Evolutionary conservation across 2,797 vertebrate species (phyloP), one percentile per base, ranked within the genome.

Genomic region (Zenarchopterus dispar): DNA sequence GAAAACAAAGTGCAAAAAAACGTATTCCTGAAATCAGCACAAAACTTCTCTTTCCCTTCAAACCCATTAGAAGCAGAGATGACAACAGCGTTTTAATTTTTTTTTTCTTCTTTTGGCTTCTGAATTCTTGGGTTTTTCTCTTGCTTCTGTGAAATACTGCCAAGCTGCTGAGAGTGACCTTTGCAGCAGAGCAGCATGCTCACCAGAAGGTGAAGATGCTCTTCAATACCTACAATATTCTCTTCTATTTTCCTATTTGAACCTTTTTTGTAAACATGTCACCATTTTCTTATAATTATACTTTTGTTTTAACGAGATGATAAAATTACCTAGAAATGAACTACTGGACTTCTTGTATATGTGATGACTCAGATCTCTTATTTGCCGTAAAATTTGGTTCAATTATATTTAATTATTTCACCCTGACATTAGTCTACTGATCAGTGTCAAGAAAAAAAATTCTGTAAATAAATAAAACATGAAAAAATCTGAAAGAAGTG

Each of bases 221-320:
- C 64, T 78, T 80, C 79, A 80, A 84, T 85, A 81, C 82, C 85
- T 87, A 83, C 62, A 19, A 65, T 73, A 70, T 50, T 6, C 64
- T 82, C 36, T 57, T 11, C 5, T 44, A 45, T 42, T 56, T 54
- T 28, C 18, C 23, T 5, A 2, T 56, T 62, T 49, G 21, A 16
- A 49, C 6, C 6, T 53, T 57, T 51, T 71, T 17, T 43, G 28
- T 42, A 24, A 60, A 70, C 8, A 8, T 43, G 2, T 56, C 17
- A 16, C 22, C 2, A 41, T 51, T 4, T 24, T 33, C 46, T 22
- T 7, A 17, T 5, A 22, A 42, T 17, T 19, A 47, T 6, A 4
- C 11, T 13, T 15, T 22, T 13, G 11, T 21, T 22, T 21, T 10
- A 6, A 22, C 8, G 4, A 4, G 33, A 13, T 21, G 2, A 8